Evolutionary conservation across 2,888 invertebrate species (phyloP).

Genomic region (Fabriciana adippe): DNA sequence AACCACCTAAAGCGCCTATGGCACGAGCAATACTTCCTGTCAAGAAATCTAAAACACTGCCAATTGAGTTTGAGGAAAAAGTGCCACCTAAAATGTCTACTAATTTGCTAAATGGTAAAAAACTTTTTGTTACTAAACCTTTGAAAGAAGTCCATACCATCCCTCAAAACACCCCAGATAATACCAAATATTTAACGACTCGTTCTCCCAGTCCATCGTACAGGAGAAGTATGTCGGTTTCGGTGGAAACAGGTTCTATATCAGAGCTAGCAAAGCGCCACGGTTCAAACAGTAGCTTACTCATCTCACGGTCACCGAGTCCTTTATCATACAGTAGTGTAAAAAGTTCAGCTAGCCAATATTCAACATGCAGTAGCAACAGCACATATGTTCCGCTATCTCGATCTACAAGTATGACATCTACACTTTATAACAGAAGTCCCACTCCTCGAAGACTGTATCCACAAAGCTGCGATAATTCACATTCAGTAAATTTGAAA

Average conservation of each 20-base stretch:
- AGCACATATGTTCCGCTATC: conserved; percentile 70
- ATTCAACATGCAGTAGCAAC: conserved; percentile 76
- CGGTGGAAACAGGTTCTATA: conserved; percentile 77
- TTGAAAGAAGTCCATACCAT: conserved; percentile 72
- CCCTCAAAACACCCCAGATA: conserved; percentile 54
- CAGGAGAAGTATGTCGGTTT: conserved; percentile 65
- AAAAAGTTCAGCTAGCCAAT: conserved; percentile 70
- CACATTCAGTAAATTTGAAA: conserved; percentile 76
- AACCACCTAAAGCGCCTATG: conserved; percentile 71
- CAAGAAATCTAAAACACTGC: conserved; percentile 75
- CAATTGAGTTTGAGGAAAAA: conserved; percentile 72
- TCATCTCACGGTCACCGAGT: conserved; percentile 82
- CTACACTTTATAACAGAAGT: conserved; percentile 67
- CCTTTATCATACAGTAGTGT: conserved; percentile 72
- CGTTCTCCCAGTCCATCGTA: conserved; percentile 70
- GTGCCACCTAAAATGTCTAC: conserved; percentile 59
- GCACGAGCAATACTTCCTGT: conserved; percentile 68
- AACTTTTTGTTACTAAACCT: conserved; percentile 69
- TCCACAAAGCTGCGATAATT: conserved; percentile 83
- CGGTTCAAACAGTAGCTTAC: conserved; percentile 56
- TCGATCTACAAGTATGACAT: conserved; percentile 71
- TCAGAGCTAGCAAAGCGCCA: conserved; percentile 75
- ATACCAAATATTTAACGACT: conserved; percentile 57
- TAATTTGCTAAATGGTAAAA: conserved; percentile 63
- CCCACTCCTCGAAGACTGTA: conserved; percentile 85